Base-by-base conservation (phyloP, 1,140 invertebrate genomes). In the Tyrophagus putrescentiae region DNA sequence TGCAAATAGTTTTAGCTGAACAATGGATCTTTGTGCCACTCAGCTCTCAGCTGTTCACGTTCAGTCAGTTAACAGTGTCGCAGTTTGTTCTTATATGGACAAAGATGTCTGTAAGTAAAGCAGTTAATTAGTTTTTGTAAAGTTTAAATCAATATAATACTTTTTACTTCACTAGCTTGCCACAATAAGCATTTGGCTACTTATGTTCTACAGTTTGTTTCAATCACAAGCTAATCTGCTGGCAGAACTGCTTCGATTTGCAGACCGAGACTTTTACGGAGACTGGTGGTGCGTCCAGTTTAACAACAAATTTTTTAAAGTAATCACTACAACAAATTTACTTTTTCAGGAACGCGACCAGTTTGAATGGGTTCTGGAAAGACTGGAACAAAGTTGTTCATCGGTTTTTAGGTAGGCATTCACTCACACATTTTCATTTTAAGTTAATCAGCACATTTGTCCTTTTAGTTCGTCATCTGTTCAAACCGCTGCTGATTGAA, bases 211-310 rank as follows among this genome's bases (percentile, higher is more conserved):
- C 39, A 34, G 13, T 2, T 18, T 54, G 13, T 54, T 54, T 54
- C 52, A 54, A 54, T 54, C 52, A 13, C 3, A 34, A 33, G 3
- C 3, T 32, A 54, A 54, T 54, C 25, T 54, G 4, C 32, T 31
- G 11, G 52, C 52, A 9, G 52, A 54, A 54, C 21, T 54, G 13
- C 13, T 54, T 2, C 25, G 28, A 11, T 54, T 54, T 54, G 52
- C 52, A 34, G 52, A 54, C 25, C 52, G 52, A 2, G 13, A 54
- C 27, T 54, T 54, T 32, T 54, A 54, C 27, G 52, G 25, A 27
- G 52, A 54, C 39, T 54, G 52, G 52, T 54, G 52, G 52, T 48
- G 21, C 23, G 45, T 48, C 31, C 21, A 9, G 18, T 48, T 48
- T 48, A 21, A 13, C 23, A 13, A 48, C 7, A 7, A 7, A 48